phyloP scores from a whole-genome alignment of 2,113 vertebrate genomes.

The Sinocyclocheilus anophthalmus region DNA sequence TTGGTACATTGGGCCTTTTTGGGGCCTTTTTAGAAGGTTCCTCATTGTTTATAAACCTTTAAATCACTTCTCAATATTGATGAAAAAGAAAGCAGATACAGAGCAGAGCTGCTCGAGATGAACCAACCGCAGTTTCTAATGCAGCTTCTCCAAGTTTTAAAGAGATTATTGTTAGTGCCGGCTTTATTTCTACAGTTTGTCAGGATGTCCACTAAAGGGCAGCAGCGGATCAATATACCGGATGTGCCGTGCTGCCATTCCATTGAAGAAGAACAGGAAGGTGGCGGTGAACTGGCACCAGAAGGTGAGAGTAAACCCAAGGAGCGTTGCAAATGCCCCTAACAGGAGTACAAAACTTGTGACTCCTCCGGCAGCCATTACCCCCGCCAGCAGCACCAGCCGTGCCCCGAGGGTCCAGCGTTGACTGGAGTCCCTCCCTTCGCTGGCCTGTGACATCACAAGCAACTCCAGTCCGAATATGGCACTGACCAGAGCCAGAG shows the following conservation, averaged over 20 bases:
- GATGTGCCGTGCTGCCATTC: constrained; percentile 79
- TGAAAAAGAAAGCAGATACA: not conserved
- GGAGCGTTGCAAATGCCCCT: constrained; percentile 66
- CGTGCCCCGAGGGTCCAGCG: constrained; percentile 78
- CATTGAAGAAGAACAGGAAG: constrained; percentile 83
- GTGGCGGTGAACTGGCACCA: constrained; percentile 79
- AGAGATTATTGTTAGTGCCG: not conserved
- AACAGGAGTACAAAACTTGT: constrained; percentile 76
- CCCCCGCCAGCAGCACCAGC: constrained; percentile 73
- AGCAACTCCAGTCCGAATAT: constrained; percentile 84
- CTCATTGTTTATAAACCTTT: not conserved
- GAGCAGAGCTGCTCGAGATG: not conserved
- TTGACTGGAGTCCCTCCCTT: constrained; percentile 65
- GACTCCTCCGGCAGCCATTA: constrained; percentile 72
- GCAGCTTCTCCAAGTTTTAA: not conserved
- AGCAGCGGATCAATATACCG: constrained; percentile 69
- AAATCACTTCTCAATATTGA: not conserved
- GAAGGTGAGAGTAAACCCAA: constrained; percentile 77
- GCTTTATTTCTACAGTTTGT: constrained; percentile 33
- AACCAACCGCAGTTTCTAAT: no score
- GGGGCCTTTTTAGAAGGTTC: not conserved
- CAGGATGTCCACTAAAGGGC: constrained; percentile 1
- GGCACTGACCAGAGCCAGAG: constrained; percentile 77
- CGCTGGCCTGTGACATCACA: constrained; percentile 82
- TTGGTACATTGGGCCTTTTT: not conserved